Evolutionary conservation across 2,797 vertebrate genomes (phyloP).

Genomic region (Chelmon rostratus): DNA sequence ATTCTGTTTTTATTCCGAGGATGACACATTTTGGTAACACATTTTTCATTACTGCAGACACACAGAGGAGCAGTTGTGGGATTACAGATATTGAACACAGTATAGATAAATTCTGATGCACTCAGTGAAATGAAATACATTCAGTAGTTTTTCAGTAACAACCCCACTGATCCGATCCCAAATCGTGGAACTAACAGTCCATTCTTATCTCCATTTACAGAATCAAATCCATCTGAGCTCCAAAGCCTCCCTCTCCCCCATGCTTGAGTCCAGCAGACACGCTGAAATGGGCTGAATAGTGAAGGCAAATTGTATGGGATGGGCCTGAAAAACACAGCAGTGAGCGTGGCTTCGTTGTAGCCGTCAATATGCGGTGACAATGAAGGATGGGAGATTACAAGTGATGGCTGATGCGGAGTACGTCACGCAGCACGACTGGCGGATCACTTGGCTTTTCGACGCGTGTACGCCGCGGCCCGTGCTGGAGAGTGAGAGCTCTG

Average conservation of each 20-base stretch:
- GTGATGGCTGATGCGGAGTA: conserved; percentile 51
- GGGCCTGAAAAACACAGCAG: conserved; percentile 43
- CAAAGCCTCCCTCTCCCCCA: conserved; percentile 4
- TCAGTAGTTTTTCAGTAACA: conserved; percentile 58
- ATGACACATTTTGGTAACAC: conserved; percentile 42
- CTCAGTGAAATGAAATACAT: conserved; percentile 75
- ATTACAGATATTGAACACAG: conserved; percentile 60
- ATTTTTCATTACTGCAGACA: conserved; percentile 50
- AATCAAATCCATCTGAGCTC: conserved; percentile 32
- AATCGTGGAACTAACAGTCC: conserved; percentile 18
- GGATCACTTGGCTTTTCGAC: conserved; percentile 43
- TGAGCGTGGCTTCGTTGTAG: conserved; percentile 34
- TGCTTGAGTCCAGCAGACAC: conserved; percentile 31
- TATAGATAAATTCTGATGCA: conserved; percentile 58
- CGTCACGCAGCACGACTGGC: conserved; percentile 50
- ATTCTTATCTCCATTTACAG: conserved; percentile 36
- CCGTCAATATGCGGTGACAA: conserved; percentile 45
- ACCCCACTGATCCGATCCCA: conserved; percentile 35
- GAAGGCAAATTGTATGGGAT: conserved; percentile 45
- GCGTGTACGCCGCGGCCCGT: conserved; percentile 25
- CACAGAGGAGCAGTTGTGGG: conserved; percentile 52
- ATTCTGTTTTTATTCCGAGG: conserved; percentile 51
- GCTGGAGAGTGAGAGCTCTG: conserved; percentile 19
- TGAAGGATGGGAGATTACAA: conserved; percentile 53
- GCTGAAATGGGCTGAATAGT: conserved; percentile 55